Percentiles rank a stretch among this genome's conserved stretches.
phyloP scores from a whole-genome alignment of 2,888 invertebrate genomes.

The Lymantria dispar region DNA sequence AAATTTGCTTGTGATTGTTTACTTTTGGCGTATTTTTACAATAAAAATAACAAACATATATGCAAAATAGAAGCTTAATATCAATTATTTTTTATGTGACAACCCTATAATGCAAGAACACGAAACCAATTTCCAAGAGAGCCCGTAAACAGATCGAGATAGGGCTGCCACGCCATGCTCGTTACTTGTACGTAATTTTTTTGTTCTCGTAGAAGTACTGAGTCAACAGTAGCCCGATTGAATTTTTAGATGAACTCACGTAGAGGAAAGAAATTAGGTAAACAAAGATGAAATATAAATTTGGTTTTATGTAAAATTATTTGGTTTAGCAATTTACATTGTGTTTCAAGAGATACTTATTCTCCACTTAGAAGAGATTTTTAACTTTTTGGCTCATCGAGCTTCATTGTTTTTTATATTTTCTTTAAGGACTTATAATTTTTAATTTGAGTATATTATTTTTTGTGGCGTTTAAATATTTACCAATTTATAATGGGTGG shows the following conservation, averaged over 20 bases:
- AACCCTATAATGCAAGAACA: constrained; percentile 50
- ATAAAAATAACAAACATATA: no score
- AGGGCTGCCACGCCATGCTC: constrained; percentile 28
- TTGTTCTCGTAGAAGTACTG: constrained; percentile 16
- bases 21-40: no score
- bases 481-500: no score
- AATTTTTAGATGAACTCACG: constrained; percentile 19
- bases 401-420: no score
- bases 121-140: constrained; percentile 55
- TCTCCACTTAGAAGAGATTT: not conserved
- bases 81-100: constrained; percentile 9
- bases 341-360: not conserved
- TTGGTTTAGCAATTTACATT: not conserved
- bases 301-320: not conserved
- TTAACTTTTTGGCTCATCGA: no score
- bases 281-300: not conserved
- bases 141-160: constrained; percentile 45
- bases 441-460: no score
- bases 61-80: no score
- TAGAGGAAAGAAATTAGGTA: not conserved
- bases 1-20: no score
- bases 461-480: no score
- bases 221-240: constrained; percentile 31
- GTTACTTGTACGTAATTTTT: constrained; percentile 23
- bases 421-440: no score